phyloP scores from a whole-genome alignment of 2,888 invertebrate species.

The Xestia rhomboidea region DNA sequence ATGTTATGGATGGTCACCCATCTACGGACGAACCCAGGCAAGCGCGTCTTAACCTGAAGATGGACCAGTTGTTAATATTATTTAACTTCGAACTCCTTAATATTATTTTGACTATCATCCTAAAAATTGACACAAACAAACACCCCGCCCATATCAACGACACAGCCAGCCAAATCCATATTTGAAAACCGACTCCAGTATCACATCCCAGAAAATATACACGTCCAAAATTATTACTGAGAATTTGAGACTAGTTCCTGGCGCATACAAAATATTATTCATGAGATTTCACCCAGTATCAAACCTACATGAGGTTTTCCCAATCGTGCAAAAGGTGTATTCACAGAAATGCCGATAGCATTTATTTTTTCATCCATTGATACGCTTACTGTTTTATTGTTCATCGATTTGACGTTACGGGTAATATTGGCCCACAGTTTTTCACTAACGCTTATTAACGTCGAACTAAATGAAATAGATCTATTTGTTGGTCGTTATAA shows the following conservation, averaged over 20 bases:
- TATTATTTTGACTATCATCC: background rate
- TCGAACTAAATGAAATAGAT: conserved; percentile 5
- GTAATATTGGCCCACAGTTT: conserved; percentile 1
- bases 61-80: background rate
- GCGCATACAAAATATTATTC: conserved; percentile 33
- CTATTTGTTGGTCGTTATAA: background rate
- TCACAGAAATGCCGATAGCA: background rate
- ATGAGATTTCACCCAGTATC: conserved; percentile 27
- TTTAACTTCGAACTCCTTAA: background rate
- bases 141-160: background rate
- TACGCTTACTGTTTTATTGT: background rate
- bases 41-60: background rate
- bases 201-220: conserved; percentile 15
- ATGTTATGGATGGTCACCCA: too few relatives aligned
- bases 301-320: conserved; percentile 1
- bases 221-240: conserved; percentile 38
- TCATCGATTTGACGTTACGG: background rate
- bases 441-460: background rate
- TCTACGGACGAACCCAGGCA: background rate
- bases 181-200: conserved; percentile 24
- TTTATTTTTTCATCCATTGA: conserved; percentile 21
- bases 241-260: conserved; percentile 33
- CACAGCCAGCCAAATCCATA: conserved; percentile 17
- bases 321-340: background rate
- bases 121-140: background rate